phyloP scores from a whole-genome alignment of 2,888 invertebrate species.

The Polymixis flavicincta region DNA sequence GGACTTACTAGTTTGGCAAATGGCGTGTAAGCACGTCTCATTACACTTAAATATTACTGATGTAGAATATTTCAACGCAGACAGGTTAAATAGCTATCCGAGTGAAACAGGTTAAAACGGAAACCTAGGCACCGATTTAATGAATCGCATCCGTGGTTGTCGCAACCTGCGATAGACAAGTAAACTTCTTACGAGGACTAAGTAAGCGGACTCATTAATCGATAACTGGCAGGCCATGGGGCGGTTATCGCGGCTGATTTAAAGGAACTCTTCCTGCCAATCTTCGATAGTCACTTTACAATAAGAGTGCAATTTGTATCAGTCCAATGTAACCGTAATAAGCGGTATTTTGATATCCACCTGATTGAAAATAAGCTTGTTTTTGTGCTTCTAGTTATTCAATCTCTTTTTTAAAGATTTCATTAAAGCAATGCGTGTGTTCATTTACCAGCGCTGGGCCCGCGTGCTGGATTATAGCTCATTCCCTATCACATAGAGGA shows the following conservation, averaged over 20 bases:
- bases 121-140: constrained; percentile 85
- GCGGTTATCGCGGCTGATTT: constrained; percentile 63
- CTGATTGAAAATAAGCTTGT: constrained; percentile 33
- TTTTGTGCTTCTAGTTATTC: background rate
- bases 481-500: too few relatives aligned
- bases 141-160: constrained; percentile 85
- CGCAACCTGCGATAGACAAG: constrained; percentile 73
- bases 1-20: constrained; percentile 46
- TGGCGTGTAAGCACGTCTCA: constrained; percentile 22
- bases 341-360: constrained; percentile 21
- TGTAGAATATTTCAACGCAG: constrained; percentile 67
- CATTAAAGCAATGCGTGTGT: background rate
- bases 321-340: constrained; percentile 49
- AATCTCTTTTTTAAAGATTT: background rate
- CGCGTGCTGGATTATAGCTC: too few relatives aligned
- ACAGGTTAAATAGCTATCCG: constrained; percentile 72
- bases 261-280: constrained; percentile 64
- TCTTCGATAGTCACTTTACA: constrained; percentile 56
- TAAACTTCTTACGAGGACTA: constrained; percentile 65
- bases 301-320: constrained; percentile 57
- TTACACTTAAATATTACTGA: constrained; percentile 53
- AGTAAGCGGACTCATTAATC: constrained; percentile 74
- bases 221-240: constrained; percentile 63
- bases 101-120: constrained; percentile 86
- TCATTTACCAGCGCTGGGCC: background rate